Conservation (phyloP, 1,140 invertebrate species). For the Megalonaias nervosa region DNA sequence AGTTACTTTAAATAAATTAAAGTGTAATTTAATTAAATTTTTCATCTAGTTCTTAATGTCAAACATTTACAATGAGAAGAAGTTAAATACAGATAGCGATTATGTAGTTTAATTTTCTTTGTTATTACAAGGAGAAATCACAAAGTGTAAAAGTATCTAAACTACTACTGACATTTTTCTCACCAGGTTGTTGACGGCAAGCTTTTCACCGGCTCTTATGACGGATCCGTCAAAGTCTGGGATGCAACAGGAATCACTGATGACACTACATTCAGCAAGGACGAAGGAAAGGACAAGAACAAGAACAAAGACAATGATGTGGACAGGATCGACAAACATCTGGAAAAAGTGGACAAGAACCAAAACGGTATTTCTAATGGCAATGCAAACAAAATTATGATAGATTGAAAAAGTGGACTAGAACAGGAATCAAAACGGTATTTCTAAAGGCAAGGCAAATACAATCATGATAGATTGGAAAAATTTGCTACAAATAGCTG, state of each 20-base stretch:
- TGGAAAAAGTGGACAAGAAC: slow-evolving; percentile 37
- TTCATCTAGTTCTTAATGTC: no score
- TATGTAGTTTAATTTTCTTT: no score
- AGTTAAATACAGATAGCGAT: no score
- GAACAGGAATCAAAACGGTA: slow-evolving; percentile 44
- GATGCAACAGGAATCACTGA: slow-evolving; percentile 60
- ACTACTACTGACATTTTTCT: not conserved
- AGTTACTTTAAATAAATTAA: no score
- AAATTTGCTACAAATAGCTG: no score
- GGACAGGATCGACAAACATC: slow-evolving; percentile 36
- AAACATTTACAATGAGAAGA: no score
- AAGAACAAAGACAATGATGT: slow-evolving; percentile 51
- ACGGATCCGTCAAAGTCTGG: slow-evolving; percentile 71
- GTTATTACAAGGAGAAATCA: no score
- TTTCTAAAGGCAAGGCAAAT: slow-evolving; percentile 12
- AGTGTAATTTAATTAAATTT: no score
- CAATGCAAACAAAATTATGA: slow-evolving; percentile 45
- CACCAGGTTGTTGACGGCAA: slow-evolving; percentile 61
- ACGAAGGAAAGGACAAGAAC: slow-evolving; percentile 43
- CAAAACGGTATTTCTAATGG: slow-evolving; percentile 42
- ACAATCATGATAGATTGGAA: slow-evolving; percentile 52
- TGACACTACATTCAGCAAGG: slow-evolving; percentile 42
- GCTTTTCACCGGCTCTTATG: slow-evolving; percentile 70
- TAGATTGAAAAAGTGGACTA: slow-evolving; percentile 26
- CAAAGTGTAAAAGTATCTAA: not conserved